Evolutionary conservation across 2,888 invertebrate genomes (phyloP), one percentile per base, ranked within the genome.

Genomic region (Megalurothrips usitatus): DNA sequence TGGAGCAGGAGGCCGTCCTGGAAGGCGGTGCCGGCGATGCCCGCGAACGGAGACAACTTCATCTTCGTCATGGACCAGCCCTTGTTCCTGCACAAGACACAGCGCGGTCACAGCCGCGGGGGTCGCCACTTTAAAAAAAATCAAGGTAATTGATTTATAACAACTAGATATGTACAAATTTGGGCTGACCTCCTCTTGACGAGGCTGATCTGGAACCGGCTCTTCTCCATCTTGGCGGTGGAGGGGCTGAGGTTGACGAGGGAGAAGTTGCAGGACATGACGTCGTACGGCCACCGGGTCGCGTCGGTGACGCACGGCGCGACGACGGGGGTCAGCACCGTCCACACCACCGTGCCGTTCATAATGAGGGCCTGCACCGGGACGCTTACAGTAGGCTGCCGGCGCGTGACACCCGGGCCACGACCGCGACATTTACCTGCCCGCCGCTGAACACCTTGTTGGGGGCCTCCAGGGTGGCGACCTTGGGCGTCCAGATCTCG

Each of bases 401-500:
- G 6, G 6, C 34, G 34, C n/a, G 17, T 12, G 58, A 4, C 8
- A 52, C 1, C 52, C 58, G 14, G 2, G 14, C 14, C 6, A 0
- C 14, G 58, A 1, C 0, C 0, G 14, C 17, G 12, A 52, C 52
- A 52, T 3, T 23, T 26, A 75, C 68, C 68, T 75, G 68, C 11
- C 68, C 68, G 8, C 11, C 26, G 10, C 26, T 12, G 68, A 75
- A 12, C 26, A 75, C 68, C 0, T 23, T 12, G 23, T n/a, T 26
- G 23, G 68, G 68, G 26, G 23, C 2, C 26, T 75, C 68, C 11
- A 75, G 1, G 23, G 12, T 23, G 68, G 26, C 68, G 68, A 75
- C 12, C 23, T n/a, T 11, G 23, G 68, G 68, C 68, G 68, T 75
- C 68, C 68, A 75, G 23, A 75, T 75, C 68, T 75, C 68, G 23